Evolutionary conservation across 1,140 invertebrate species (phyloP), one percentile per base, ranked within the genome.

Genomic region (Saccostrea glomerata): DNA sequence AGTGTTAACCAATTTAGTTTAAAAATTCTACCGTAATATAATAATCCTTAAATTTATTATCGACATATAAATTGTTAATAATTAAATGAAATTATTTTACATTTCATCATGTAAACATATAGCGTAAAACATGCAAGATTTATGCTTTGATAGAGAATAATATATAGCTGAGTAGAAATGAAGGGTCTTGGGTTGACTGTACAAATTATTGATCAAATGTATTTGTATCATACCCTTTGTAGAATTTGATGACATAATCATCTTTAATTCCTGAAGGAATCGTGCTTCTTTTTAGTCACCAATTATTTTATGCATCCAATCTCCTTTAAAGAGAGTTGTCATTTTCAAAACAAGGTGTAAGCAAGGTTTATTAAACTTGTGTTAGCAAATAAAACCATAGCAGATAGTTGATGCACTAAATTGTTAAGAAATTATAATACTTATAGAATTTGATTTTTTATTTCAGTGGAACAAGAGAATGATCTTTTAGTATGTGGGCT

Each of bases 401-500:
- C 47, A 47, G 47, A 6, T 47, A 5, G 1, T 47, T 47, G 47
- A 47, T 47, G 0, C 47, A 47, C 47, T 47, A 5, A 9, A 47
- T 47, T 47, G 47, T 47, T 47, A 47, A 7, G 47, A 47, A 47
- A 36, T 36, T 36, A 36, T 36, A 36, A 47, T 47, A 47, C 47
- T 47, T 47, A 47, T 47, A 47, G 47, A 47, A 47, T 47, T 47
- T 47, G 47, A 47, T 47, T 47, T 47, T 47, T 47, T 47, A 3
- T 91, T 94, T 11, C 93, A 94, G 94, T 94, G 92, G 93, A 94
- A 91, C 92, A 93, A 90, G 94, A 94, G 87, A 93, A 93, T 91
- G 94, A 94, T 88, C 92, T 94, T 82, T 90, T 94, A 87, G 92
- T 94, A n/a, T 94, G 94, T 89, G 94, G 94, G 30, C 93, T 93